Evolutionary conservation across 2,797 vertebrate genomes (phyloP), one percentile per base, ranked within the genome.

Genomic region (Pantherophis alleghaniensis): DNA sequence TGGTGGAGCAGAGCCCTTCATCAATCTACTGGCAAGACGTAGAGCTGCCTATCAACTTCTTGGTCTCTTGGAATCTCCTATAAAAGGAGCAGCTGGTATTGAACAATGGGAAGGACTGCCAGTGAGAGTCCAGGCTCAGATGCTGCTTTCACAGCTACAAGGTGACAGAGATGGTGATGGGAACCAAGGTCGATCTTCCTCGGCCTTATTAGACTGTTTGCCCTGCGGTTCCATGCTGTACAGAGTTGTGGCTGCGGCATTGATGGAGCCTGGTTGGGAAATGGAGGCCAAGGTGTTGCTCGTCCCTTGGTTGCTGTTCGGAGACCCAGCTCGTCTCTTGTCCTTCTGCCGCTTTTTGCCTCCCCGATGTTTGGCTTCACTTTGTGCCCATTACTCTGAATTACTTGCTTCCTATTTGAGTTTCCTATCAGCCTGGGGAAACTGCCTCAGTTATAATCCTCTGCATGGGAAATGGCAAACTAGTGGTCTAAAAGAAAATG

Each of bases 341-440:
- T 90, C 94, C 4, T 97, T 98, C 95, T 99, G 98, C 91, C 95
- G 95, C 14, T 37, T 12, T 12, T 94, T 98, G 28, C 94, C 98
- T 0, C 24, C 92, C 5, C 26, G 88, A 0, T 53, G 97, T 24
- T 94, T 99, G 0, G 94, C 94, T 13, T 96, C 95, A 0, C 90
- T 99, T 9, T 97, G 97, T 0, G 94, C 86, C 89, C 88, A 59
- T 11, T 97, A 98, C n/a, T 59, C 94, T 0, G 96, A 91, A 55
- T 97, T 99, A 32, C 95, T 94, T 66, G 91, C 10, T 0, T 86
- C 91, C 4, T 99, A 98, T 56, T 88, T 97, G 93, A 91, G 87
- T 0, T 92, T 97, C 42, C 97, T 99, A 3, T 96, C 95, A 1
- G 22, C 28, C 7, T 98, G 98, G 98, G 98, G 97, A n/a, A 94